phyloP scores from a whole-genome alignment of 30 jellyfish, hydroid and myxozoan species.

The Chrysaora quinquecirrha region DNA sequence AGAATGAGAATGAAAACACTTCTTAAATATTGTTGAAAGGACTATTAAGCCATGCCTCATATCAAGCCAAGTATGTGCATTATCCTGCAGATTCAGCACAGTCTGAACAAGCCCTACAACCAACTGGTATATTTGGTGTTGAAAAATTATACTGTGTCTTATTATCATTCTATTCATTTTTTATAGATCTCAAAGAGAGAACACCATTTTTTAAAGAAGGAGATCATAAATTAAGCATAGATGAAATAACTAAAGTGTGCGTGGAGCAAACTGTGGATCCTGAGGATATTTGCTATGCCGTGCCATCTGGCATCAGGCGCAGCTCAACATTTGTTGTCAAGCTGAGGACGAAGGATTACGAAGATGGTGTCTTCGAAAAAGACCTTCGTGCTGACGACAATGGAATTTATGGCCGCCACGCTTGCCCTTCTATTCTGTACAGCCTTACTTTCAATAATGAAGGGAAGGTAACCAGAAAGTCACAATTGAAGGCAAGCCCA shows the following conservation, averaged over 20 bases:
- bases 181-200: slow-evolving; percentile 14
- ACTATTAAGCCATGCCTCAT: neutral
- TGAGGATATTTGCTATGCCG: slow-evolving; percentile 15
- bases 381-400: slow-evolving; percentile 34
- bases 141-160: neutral
- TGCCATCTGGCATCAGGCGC: slow-evolving; percentile 23
- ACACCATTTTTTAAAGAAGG: slow-evolving; percentile 22
- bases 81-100: neutral
- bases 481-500: slow-evolving; percentile 12
- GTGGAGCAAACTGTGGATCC: slow-evolving; percentile 13
- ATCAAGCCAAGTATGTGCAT: neutral
- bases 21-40: neutral
- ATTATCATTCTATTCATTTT: slow-evolving; percentile 15
- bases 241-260: slow-evolving; percentile 14
- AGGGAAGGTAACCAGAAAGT: slow-evolving; percentile 12
- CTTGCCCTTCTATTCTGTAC: slow-evolving; percentile 33
- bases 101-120: neutral
- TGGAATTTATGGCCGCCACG: slow-evolving; percentile 25
- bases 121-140: slow-evolving; percentile 10
- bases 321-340: slow-evolving; percentile 27
- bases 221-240: slow-evolving; percentile 7
- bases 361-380: slow-evolving; percentile 18
- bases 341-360: slow-evolving; percentile 1
- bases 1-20: neutral
- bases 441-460: slow-evolving; percentile 7